phyloP scores from a whole-genome alignment of 2,113 vertebrate genomes.

The Sula dactylatra region DNA sequence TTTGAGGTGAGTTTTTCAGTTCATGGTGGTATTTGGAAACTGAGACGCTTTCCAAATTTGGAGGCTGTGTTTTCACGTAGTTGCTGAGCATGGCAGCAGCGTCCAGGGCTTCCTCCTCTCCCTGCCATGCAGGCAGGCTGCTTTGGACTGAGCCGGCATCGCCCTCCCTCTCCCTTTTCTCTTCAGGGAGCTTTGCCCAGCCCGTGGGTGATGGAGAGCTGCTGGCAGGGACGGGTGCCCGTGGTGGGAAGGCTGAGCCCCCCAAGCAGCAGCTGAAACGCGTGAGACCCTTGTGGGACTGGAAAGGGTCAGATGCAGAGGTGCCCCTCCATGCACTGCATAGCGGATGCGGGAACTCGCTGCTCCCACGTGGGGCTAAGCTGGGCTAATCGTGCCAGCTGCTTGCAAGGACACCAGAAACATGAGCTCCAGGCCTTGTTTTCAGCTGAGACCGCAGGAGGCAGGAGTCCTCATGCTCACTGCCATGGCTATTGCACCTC shows the following conservation, averaged over 20 bases:
- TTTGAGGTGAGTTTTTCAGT: neutral
- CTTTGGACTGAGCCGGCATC: neutral
- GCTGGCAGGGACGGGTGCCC: fast-evolving
- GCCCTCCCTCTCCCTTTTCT: neutral
- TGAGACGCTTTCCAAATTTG: neutral
- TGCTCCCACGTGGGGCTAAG: neutral
- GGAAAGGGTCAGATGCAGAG: neutral
- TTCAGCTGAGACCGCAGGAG: neutral
- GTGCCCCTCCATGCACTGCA: fast-evolving
- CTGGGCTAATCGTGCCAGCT: neutral
- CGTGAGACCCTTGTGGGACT: neutral
- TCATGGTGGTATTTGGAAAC: neutral
- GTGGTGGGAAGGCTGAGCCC: neutral
- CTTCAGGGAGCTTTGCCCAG: neutral
- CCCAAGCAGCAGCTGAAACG: neutral
- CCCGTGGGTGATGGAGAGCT: fast-evolving
- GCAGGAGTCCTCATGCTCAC: neutral
- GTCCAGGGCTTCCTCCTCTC: neutral
- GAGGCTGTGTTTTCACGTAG: neutral
- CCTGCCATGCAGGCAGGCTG: neutral
- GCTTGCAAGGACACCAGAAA: neutral
- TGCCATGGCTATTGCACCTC: neutral
- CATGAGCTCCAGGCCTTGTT: neutral
- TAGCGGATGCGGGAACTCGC: fast-evolving
- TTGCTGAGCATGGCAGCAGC: neutral